A percentile compares a stretch with the other conserved stretches of the same genome.
Evolutionary conservation across 2,888 invertebrate genomes (phyloP).

Genomic region (Automeris io): DNA sequence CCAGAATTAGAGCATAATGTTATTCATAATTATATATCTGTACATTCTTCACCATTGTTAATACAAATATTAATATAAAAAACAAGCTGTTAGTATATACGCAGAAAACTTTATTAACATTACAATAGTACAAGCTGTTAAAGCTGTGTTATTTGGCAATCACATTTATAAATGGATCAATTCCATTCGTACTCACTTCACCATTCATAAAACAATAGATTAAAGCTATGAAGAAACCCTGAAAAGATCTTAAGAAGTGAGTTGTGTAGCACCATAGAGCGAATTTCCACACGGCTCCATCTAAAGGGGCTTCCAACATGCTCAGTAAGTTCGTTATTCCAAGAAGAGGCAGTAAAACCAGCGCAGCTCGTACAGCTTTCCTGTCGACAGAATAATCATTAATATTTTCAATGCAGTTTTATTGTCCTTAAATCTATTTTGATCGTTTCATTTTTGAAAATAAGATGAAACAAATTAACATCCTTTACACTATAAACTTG

Average conservation of each 20-base stretch:
- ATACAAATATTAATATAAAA: too few species aligned
- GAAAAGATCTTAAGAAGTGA: conserved; percentile 89
- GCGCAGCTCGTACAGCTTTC: conserved; percentile 87
- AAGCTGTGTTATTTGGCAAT: too few species aligned
- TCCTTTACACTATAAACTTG: too few species aligned
- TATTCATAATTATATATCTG: too few species aligned
- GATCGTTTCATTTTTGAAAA: too few species aligned
- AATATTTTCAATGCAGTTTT: too few species aligned
- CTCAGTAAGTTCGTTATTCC: conserved; percentile 88
- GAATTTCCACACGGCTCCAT: conserved; percentile 82
- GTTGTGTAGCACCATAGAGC: conserved; percentile 87
- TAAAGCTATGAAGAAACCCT: conserved; percentile 87
- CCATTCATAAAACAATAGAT: conserved; percentile 90
- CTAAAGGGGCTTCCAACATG: conserved; percentile 82
- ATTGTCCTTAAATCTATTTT: too few species aligned
- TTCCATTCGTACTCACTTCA: conserved; percentile 79
- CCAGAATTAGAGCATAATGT: too few species aligned
- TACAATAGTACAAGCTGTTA: too few species aligned
- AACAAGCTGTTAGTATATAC: background rate
- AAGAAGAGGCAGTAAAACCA: conserved; percentile 86
- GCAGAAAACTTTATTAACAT: background rate
- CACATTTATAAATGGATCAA: too few species aligned
- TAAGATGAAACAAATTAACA: too few species aligned
- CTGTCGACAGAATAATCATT: conserved; percentile 51
- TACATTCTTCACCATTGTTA: too few species aligned